Evolutionary conservation across 1,140 invertebrate genomes (phyloP), one percentile per base, ranked within the genome.

Genomic region (Drosophila saltans): DNA sequence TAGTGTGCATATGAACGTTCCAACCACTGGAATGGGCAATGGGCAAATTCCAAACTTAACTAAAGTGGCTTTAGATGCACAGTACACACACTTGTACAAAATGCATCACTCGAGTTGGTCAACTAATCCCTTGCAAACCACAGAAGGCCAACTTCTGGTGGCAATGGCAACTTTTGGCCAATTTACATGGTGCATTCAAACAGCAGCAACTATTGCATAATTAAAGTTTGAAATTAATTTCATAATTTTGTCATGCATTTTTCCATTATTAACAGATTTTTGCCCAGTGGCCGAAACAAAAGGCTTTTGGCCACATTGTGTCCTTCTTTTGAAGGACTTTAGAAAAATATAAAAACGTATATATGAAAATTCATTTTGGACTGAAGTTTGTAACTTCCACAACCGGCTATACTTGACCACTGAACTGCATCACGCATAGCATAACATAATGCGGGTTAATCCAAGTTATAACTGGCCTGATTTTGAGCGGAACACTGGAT

Each of bases 191-290:
- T 77, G 72, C 16, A 52, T 26, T 8, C 45, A 48, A 39, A 52
- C 66, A 58, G 33, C 41, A 52, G 72, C 67, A 70, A 80, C 70
- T 89, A 69, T 89, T 90, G 84, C 78, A 90, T 90, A 90, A 84
- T 89, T 84, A 84, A 89, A 90, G 81, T 90, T 74, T 75, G 65
- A 83, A 89, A 89, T 89, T 90, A 90, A 89, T 89, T 90, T 88
- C 66, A 84, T 88, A 89, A 90, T 88, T 88, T 88, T 59, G 48
- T 71, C 40, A 24, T 75, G 60, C 73, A 58, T 69, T 78, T 84
- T 82, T 52, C 45, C 68, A 79, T 85, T 89, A 83, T 89, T 89
- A 88, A 86, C 75, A 75, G 66, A 74, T 78, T 65, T 33, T 70
- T 60, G 69, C 73, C 58, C 41, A 78, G 70, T 70, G 69, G 72